phyloP scores from a whole-genome alignment of 2,888 invertebrate genomes.

The Heliconius cydno region DNA sequence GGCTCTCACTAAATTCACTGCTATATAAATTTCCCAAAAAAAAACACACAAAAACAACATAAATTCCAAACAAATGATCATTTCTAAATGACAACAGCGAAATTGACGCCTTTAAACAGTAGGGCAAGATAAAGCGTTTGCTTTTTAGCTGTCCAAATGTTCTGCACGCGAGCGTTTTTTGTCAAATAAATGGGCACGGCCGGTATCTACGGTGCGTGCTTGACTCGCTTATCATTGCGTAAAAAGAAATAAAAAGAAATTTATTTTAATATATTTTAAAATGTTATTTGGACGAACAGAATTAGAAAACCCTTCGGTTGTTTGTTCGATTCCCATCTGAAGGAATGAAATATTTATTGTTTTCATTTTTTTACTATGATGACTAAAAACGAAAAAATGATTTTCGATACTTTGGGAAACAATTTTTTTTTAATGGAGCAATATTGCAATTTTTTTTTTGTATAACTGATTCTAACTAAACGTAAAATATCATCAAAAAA shows the following conservation, averaged over 20 bases:
- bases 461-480: too few species aligned
- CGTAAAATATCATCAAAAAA: background rate
- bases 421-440: too few species aligned
- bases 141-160: conserved; percentile 35
- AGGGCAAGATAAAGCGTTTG: conserved; percentile 40
- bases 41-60: background rate
- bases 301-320: too few species aligned
- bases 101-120: conserved; percentile 23
- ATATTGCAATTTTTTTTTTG: too few species aligned
- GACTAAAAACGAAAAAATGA: too few species aligned
- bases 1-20: background rate
- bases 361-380: too few species aligned
- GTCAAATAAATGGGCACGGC: conserved; percentile 44
- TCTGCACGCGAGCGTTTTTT: conserved; percentile 47
- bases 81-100: conserved; percentile 14
- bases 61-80: background rate
- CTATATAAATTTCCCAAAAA: background rate
- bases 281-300: background rate
- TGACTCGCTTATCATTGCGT: conserved; percentile 39
- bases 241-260: conserved; percentile 45
- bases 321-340: too few species aligned
- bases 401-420: too few species aligned
- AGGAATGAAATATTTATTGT: too few species aligned
- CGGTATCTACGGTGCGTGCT: conserved; percentile 38
- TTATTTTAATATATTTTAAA: conserved; percentile 26